Evolutionary conservation across 2,797 vertebrate genomes (phyloP), one percentile per base, ranked within the genome.

Genomic region (Centropyge bicolor): DNA sequence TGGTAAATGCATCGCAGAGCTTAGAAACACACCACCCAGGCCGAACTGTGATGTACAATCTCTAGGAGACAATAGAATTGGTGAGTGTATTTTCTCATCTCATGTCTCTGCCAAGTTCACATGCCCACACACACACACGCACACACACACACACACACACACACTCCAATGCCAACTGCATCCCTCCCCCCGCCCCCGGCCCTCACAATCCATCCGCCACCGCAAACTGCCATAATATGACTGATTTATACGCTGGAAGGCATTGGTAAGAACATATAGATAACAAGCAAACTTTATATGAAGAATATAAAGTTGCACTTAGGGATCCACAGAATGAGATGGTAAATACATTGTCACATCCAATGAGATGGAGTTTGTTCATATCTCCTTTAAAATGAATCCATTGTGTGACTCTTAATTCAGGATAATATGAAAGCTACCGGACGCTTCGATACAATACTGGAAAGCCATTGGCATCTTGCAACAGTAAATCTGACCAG

Each of bases 61-160:
- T 90, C 79, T 69, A 74, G 67, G 75, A 93, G 72, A 93, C 93
- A 93, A 94, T 91, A 78, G 85, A 85, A 85, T 72, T 81, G 85
- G 76, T 82, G 89, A 85, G 84, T 86, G 78, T 89, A 83, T 92
- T 89, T 87, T 90, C 86, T 87, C 86, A 83, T 89, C 78, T 86
- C 78, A 67, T 80, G 63, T 71, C 74, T 86, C 83, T 77, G 90
- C 91, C 93, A 94, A 91, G 89, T 89, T 87, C 81, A 87, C 81
- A 88, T 82, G 74, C 92, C 80, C 86, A 89, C 92, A 89, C 87
- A 89, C 80, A 85, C 68, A 80, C 59, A 57, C 56, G 74, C 68
- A 65, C 74, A 68, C 54, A 83, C 72, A 64, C 63, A 61, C 40
- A 81, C 71, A 70, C 54, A 46, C 46, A 74, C 70, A 60, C 62